Conservation (phyloP, 2,797 vertebrate genomes). For the Pristis pectinata region DNA sequence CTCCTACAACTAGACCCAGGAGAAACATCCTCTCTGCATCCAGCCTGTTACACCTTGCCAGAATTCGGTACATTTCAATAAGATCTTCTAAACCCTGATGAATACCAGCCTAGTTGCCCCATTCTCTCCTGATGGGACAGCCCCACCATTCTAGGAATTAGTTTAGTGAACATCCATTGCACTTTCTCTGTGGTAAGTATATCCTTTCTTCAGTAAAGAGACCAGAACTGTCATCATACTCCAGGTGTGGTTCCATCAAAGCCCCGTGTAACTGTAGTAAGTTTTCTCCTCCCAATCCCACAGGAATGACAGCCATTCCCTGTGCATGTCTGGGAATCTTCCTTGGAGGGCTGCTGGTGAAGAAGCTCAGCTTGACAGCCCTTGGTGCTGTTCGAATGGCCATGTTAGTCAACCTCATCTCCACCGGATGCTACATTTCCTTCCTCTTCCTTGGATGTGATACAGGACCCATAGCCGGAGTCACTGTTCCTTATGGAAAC, state of each 20-base stretch:
- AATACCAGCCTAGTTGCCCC: too few relatives aligned
- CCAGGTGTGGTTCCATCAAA: too few relatives aligned
- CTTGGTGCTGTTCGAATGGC: constrained; percentile 94
- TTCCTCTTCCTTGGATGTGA: constrained; percentile 97
- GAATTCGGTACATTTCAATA: too few relatives aligned
- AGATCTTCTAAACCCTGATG: too few relatives aligned
- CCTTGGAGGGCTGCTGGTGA: constrained; percentile 90
- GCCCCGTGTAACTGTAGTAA: background rate
- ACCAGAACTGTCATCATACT: too few relatives aligned
- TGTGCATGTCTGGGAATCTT: constrained; percentile 97
- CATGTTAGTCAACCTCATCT: constrained; percentile 95
- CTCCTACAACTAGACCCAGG: background rate
- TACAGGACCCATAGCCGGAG: constrained; percentile 88
- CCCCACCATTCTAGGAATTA: too few relatives aligned
- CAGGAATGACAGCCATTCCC: constrained; percentile 96
- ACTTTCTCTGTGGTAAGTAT: too few relatives aligned
- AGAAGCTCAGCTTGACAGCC: constrained; percentile 90
- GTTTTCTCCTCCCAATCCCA: background rate
- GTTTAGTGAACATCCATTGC: too few relatives aligned
- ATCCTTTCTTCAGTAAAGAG: too few relatives aligned
- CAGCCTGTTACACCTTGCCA: too few relatives aligned
- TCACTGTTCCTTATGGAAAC: constrained; percentile 83
- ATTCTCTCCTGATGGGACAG: too few relatives aligned
- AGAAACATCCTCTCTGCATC: too few relatives aligned
- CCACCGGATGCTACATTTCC: constrained; percentile 90